Conservation (phyloP, 2,888 invertebrate genomes). For the Halictus ligatus region DNA sequence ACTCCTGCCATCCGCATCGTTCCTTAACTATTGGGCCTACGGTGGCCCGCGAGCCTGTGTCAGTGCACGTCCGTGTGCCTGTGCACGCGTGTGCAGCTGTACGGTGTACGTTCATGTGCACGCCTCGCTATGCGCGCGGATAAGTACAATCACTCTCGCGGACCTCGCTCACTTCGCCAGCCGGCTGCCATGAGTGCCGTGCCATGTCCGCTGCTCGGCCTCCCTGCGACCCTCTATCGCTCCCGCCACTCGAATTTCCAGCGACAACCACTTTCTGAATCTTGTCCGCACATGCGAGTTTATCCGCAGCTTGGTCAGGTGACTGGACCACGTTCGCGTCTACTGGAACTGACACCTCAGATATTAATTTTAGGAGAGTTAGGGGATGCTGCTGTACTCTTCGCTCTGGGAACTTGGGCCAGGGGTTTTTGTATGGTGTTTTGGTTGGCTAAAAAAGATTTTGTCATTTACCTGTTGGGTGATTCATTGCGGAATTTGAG, state of each 20-base stretch:
- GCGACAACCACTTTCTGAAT: not conserved
- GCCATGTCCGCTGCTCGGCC: constrained; percentile 11
- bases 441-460: no score
- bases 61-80: constrained; percentile 31
- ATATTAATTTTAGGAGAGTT: not conserved
- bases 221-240: constrained; percentile 67
- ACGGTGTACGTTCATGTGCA: not conserved
- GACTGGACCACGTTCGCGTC: not conserved
- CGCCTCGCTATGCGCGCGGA: constrained; percentile 66
- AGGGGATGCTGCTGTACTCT: not conserved
- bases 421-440: no score
- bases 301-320: not conserved
- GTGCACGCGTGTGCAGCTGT: not conserved
- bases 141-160: constrained; percentile 72
- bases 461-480: no score
- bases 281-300: not conserved
- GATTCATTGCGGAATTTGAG: not conserved
- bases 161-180: constrained; percentile 64
- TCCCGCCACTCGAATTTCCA: constrained; percentile 72
- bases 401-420: no score
- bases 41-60: constrained; percentile 16
- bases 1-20: constrained; percentile 84
- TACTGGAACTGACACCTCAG: not conserved
- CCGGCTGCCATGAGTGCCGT: not conserved
- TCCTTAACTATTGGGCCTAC: constrained; percentile 75